Evolutionary conservation across 2,888 invertebrate genomes (phyloP).

Genomic region (Drosophila emarginata): DNA sequence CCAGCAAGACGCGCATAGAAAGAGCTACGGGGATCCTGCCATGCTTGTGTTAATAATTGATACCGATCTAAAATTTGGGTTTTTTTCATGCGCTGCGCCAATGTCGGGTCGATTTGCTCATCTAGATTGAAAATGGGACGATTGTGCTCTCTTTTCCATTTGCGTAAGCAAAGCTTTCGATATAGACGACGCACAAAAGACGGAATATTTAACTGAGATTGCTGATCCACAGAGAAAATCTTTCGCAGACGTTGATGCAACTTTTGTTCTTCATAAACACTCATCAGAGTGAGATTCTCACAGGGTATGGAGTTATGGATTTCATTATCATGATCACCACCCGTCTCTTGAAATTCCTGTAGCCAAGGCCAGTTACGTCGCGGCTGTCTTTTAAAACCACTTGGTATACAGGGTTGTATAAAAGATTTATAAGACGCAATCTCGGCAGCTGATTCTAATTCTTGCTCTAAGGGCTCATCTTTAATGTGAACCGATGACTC

Average conservation of each 20-base stretch:
- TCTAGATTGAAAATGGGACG: constrained; percentile 85
- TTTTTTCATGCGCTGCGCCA: constrained; percentile 39
- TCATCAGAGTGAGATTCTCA: constrained; percentile 72
- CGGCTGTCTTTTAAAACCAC: constrained; percentile 80
- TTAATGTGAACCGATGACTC: constrained; percentile 20
- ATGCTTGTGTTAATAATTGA: constrained; percentile 73
- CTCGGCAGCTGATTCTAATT: constrained; percentile 35
- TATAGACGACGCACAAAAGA: constrained; percentile 83
- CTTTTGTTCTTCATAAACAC: constrained; percentile 80
- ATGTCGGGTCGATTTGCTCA: constrained; percentile 58
- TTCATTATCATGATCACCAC: background rate
- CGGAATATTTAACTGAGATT: constrained; percentile 75
- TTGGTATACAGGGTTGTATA: constrained; percentile 72
- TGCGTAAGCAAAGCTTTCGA: constrained; percentile 85
- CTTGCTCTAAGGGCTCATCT: constrained; percentile 32
- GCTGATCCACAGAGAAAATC: constrained; percentile 67
- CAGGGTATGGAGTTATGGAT: constrained; percentile 20
- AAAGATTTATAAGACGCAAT: background rate
- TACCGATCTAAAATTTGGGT: constrained; percentile 80
- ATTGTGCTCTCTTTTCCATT: constrained; percentile 84
- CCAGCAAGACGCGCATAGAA: constrained; percentile 84
- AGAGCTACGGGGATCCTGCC: constrained; percentile 61
- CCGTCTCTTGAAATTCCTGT: constrained; percentile 50
- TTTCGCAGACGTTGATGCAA: constrained; percentile 72
- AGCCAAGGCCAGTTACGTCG: constrained; percentile 83